phyloP scores from a whole-genome alignment of 2,888 invertebrate species.

The Eilema caniola region DNA sequence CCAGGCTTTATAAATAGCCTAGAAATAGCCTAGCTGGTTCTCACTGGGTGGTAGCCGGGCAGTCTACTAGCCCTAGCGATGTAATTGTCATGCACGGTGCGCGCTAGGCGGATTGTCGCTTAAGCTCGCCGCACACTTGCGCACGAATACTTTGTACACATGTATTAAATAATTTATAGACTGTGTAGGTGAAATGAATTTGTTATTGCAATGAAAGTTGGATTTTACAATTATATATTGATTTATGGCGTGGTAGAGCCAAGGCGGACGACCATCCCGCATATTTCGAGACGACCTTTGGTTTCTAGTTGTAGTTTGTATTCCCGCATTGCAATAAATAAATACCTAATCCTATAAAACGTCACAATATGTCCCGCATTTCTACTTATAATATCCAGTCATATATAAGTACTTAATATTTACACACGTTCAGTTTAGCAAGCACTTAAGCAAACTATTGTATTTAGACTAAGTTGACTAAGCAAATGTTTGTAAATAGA shows the following conservation, averaged over 20 bases:
- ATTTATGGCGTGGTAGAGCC: neutral
- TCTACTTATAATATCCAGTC: too few species aligned
- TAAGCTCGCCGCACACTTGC: slow-evolving; percentile 42
- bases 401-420: too few species aligned
- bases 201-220: slow-evolving; percentile 14
- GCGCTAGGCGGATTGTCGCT: slow-evolving; percentile 34
- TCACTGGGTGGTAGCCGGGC: slow-evolving; percentile 68
- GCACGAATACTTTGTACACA: slow-evolving; percentile 50
- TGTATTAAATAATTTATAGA: slow-evolving; percentile 34
- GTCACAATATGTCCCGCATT: neutral
- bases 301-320: neutral
- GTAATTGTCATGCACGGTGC: slow-evolving; percentile 59
- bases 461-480: too few species aligned
- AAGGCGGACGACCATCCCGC: neutral
- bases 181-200: slow-evolving; percentile 8
- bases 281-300: too few species aligned
- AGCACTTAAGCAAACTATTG: too few species aligned
- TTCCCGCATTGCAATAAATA: slow-evolving; percentile 1
- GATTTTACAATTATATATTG: neutral
- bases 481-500: too few species aligned
- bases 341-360: neutral
- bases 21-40: slow-evolving; percentile 44
- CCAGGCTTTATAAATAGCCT: slow-evolving; percentile 14
- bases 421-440: too few species aligned
- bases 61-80: slow-evolving; percentile 61